A percentile compares a stretch with the other conserved stretches of the same genome.
These are phyloP conservation scores for Haliclona indistincta DNA, from an alignment of 37 sponge, comb jelly and placozoan species.

Conservation along the genomic window DNA sequence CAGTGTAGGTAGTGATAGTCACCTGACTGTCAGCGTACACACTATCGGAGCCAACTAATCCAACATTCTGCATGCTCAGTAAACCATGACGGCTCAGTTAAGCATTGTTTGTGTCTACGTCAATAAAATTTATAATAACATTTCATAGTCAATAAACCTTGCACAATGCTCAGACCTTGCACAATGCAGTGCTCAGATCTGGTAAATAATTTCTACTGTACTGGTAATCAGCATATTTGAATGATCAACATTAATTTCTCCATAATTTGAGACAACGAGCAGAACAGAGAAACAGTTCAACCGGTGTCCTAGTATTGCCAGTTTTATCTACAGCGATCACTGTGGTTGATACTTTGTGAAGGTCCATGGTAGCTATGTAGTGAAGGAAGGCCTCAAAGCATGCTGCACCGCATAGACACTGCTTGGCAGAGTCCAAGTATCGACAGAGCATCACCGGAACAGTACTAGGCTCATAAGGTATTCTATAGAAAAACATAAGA, in stretches of 20 bases:
- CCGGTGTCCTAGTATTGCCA: constrained; percentile 53
- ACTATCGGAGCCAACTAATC: no score
- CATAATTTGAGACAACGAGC: constrained; percentile 80
- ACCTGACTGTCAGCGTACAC: no score
- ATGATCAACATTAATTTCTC: constrained; percentile 36
- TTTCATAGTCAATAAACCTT: no score
- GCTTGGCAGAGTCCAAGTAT: constrained; percentile 75
- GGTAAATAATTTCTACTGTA: no score
- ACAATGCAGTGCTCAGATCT: no score
- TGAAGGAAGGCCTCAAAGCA: constrained; percentile 74
- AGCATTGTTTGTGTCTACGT: no score
- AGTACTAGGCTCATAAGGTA: constrained; percentile 61
- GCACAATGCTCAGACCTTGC: no score
- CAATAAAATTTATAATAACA: no score
- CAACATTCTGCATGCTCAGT: no score
- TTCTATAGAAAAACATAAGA: constrained; percentile 16
- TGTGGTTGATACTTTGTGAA: constrained; percentile 69
- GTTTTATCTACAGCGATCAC: constrained; percentile 69
- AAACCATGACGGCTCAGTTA: no score
- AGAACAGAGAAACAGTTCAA: constrained; percentile 78
- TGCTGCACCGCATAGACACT: constrained; percentile 80
- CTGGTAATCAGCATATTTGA: background rate
- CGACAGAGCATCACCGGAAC: constrained; percentile 74
- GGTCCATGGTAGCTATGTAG: constrained; percentile 62
- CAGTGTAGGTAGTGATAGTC: no score